Base-by-base conservation (phyloP, 2,113 vertebrate species). In the Chauna torquata region DNA sequence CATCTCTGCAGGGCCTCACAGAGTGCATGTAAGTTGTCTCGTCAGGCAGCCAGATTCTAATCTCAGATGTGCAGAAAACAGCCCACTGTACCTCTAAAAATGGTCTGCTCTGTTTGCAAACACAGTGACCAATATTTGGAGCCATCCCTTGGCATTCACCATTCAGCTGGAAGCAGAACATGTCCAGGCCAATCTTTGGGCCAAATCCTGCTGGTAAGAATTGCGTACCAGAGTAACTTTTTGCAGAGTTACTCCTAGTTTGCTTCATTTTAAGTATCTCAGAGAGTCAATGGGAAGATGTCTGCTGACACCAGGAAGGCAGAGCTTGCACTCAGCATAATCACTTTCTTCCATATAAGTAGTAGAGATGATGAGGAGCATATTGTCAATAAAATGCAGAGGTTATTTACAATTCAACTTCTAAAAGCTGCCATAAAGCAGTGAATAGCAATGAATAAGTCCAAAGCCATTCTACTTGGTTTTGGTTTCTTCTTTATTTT, bases 401-500 rank as follows among this genome's bases (percentile, higher is more conserved):
- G 40, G 7, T 79, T 95, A 94, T 86, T 95, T 96, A 92, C 82
- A 78, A 68, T 78, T 84, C 47, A 64, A 49, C 44, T 90, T 94
- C 92, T 92, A 82, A 96, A 92, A 91, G 81, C 38, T 94, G 57
- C 59, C 70, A 86, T 91, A 90, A 88, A 95, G 58, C 65, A 85
- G 15, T 91, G 81, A 95, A 94, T 81, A 82, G 80, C 65, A 94
- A 49, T 79, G 38, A 96, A 5, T 44, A 92, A 95, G 24, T 74
- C 85, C 87, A 86, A 90, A 96, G 78, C 49, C 79, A 64, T 96
- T 94, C 72, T 86, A 27, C 59, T 93, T 68, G 81, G 44, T 30
- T 94, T 95, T 82, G 44, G 64, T 92, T 88, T 47, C 72, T 72
- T 58, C 52, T 92, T 92, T 96, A 87, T 93, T 92, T 59, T 96